Base-by-base conservation (phyloP, 2,113 vertebrate genomes). In the Pterocles orientalis region DNA sequence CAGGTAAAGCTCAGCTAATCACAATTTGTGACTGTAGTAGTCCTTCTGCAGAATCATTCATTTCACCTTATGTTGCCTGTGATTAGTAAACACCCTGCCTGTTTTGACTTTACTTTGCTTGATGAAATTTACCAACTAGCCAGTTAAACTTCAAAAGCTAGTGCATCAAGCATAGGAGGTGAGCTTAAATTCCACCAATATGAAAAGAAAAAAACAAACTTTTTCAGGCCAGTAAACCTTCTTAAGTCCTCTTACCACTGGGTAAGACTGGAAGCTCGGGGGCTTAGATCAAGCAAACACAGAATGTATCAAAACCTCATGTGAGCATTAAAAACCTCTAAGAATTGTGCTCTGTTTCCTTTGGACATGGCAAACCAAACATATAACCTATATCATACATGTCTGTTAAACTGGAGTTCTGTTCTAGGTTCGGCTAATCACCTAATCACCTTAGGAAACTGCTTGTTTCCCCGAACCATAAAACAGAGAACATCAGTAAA, bases 331-430 rank as follows among this genome's bases (percentile, higher is more conserved):
- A 73, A 83, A 73, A 28, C 16, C 7, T 36, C 17, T n/a, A 62
- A 51, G 58, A 91, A 76, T 7, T n/a, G 31, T 13, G 17, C 31
- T 28, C 5, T 25, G 31, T 65, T 68, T 25, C 28, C 51, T 86
- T 83, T 10, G 26, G 58, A 51, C 28, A 7, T 4, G 15, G 43
- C 14, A 80, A 91, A 43, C 9, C 18, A 68, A 41, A 47, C 14
- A 47, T 21, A 18, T 3, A 48, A 21, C 4, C 25, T 5, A 2
- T 47, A 36, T 11, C 21, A 15, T 8, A 1, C 5, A 78, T 10
- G 10, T 51, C 36, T 20, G 34, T 53, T 61, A 10, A 60, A 48
- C 25, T 39, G 28, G 18, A 48, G 43, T 20, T 75, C 60, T 90
- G 43, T 45, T 41, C 26, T 12, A 56, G 26, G 31, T 15, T 71